Percentiles rank a stretch among this genome's conserved stretches.
Evolutionary conservation across 2,888 invertebrate species (phyloP).

Genomic region (Arrhopalites spinosus): DNA sequence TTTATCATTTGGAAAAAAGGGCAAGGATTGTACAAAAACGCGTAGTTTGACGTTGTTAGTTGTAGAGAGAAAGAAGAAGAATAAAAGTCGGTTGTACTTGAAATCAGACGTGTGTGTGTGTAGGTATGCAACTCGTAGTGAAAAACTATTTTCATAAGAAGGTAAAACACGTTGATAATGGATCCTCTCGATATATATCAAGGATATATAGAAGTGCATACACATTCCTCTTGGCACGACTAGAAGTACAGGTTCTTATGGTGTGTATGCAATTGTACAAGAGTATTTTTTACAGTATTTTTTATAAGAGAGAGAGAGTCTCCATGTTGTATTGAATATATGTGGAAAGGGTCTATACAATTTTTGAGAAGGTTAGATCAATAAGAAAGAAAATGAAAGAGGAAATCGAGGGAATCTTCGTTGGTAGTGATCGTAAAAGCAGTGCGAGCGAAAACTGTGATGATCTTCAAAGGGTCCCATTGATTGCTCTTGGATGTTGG

Average conservation of each 20-base stretch:
- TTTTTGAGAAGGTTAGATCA: conserved; percentile 37
- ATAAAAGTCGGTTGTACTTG: not conserved
- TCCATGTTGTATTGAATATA: no score
- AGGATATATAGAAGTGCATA: not conserved
- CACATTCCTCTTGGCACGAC: no score
- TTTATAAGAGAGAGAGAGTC: not conserved
- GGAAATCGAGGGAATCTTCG: conserved; percentile 45
- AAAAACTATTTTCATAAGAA: not conserved
- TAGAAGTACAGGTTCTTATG: not conserved
- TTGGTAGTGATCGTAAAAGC: conserved; percentile 48
- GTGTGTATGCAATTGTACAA: not conserved
- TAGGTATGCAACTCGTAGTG: not conserved
- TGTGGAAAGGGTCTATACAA: not conserved
- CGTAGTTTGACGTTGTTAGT: not conserved
- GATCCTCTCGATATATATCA: not conserved
- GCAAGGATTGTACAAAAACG: not conserved
- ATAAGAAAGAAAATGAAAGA: conserved; percentile 48
- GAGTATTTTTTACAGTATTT: not conserved
- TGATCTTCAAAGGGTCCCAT: conserved; percentile 46
- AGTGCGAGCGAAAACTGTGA: conserved; percentile 50
- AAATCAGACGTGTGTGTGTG: not conserved
- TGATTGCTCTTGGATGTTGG: conserved; percentile 30
- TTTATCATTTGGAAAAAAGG: not conserved
- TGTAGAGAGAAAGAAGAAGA: not conserved
- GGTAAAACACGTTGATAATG: not conserved